Evolutionary conservation across 2,113 vertebrate species (phyloP), one percentile per base, ranked within the genome.

Genomic region (Triplophysa siluroides): DNA sequence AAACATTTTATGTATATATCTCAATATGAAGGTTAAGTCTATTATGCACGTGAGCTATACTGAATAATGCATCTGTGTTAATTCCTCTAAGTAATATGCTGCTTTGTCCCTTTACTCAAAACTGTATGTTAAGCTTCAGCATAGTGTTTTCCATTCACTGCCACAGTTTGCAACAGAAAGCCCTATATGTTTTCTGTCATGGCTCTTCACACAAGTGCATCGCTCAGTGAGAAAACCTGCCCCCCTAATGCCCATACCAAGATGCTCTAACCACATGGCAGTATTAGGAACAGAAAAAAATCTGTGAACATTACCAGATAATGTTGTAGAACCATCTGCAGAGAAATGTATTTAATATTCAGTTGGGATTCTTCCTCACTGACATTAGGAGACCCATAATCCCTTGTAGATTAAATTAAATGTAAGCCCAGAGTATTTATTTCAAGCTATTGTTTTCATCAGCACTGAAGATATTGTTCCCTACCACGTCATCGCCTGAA

Each of bases 331-430:
- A 90, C 84, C 91, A 92, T 93, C 90, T 92, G 90, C 87, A 86
- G 79, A 84, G 88, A 90, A 85, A 89, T 81, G 87, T 90, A 88
- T 92, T 91, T 91, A 91, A 90, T 91, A 90, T 91, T 91, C 89
- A 86, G 72, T 24, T 84, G 43, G 84, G 74, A 82, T 80, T 89
- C 83, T 83, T 88, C 82, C 81, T 75, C 84, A 82, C 74, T 76
- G 87, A 90, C 89, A 91, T 92, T 89, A 90, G 84, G 73, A 47
- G 81, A 85, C 88, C 81, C 84, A 85, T 92, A 93, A 93, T 93
- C 92, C 90, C 84, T 79, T 82, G 72, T 79, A 90, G 90, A 92
- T 92, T 90, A 93, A 92, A 92, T 91, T 87, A 91, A 91, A 92
- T 90, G 89, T 91, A 88, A 89, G 87, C 87, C 52, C 84, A 83